Percentiles rank a stretch among this genome's conserved stretches.
Evolutionary conservation across 2,113 vertebrate species (phyloP).

Genomic region (Scartelaos histophorus): DNA sequence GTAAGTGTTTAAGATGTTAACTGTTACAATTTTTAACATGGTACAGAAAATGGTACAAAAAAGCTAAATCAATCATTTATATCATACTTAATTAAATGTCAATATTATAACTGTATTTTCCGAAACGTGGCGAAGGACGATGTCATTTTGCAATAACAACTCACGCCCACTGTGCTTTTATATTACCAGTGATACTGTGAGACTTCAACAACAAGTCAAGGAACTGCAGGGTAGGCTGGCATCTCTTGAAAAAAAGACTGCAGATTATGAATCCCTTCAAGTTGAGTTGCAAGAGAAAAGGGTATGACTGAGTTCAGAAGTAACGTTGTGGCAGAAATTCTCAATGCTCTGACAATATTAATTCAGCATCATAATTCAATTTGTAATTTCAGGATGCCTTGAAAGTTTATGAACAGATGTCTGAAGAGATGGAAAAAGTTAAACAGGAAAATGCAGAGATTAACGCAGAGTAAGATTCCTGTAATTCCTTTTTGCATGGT

Average conservation of each 20-base stretch:
- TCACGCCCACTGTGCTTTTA: background rate
- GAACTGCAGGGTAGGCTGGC: constrained; percentile 85
- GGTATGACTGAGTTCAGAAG: constrained; percentile 61
- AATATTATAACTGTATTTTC: background rate
- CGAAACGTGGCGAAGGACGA: background rate
- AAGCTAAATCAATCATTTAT: too few species aligned
- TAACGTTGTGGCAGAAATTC: background rate
- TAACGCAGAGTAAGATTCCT: constrained; percentile 78
- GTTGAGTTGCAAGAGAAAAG: constrained; percentile 88
- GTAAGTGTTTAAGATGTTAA: constrained; percentile 78
- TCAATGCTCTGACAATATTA: background rate
- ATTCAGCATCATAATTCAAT: background rate
- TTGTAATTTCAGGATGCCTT: constrained; percentile 77
- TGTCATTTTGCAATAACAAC: background rate
- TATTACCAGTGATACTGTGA: constrained; percentile 81
- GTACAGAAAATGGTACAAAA: too few species aligned
- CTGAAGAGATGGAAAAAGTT: constrained; percentile 79
- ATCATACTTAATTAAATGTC: too few species aligned
- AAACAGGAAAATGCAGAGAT: constrained; percentile 81
- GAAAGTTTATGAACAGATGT: constrained; percentile 78
- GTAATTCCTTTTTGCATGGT: background rate
- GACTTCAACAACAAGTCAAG: constrained; percentile 86
- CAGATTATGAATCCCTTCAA: constrained; percentile 80
- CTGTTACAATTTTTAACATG: too few species aligned
- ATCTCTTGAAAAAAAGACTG: constrained; percentile 84